Base-by-base conservation (phyloP, 2,888 invertebrate genomes). In the Nemapogon koenigi region DNA sequence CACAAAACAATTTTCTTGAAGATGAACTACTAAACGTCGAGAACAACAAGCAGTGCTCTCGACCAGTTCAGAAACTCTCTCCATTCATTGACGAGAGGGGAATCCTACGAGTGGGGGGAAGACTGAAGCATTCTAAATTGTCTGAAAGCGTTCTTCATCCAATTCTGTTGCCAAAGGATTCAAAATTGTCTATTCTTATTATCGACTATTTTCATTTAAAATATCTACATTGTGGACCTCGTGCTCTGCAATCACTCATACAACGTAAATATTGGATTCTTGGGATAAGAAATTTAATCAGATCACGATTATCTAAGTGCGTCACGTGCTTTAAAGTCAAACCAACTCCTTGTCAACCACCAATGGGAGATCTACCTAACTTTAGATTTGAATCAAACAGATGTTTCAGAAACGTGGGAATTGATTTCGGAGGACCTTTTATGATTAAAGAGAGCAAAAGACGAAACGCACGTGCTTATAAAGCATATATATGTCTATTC, bases 341-440 rank as follows among this genome's bases (percentile, higher is more conserved):
- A 7, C 38, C 38, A 8, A 33, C n/a, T 16, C 15, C 35, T 10
- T 28, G 33, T 27, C 27, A 33, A 35, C 29, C 39, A 2, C 8
- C 41, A 11, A 47, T 46, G 45, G 46, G 45, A 10, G 39, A 41
- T 22, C 25, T 46, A 25, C 46, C 46, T 14, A 16, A 6, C 6
- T 14, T 19, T 16, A 36, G 46, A 26, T 19, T 46, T 4, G 27
- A 36, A 14, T 36, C 31, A 27, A 17, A 27, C 11, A 38, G 35
- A 11, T 16, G 37, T 17, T 46, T 46, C 26, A 8, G 11, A 17
- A 45, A 40, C 16, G 36, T 38, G 10, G 43, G 40, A 3, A 29
- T 49, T 6, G 48, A 48, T 36, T 46, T 41, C 32, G 45, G 39
- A 3, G 48, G 48, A 1, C 44, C 45, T n/a, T 45, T 48, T 22